phyloP scores from a whole-genome alignment of 92 coral and sea anemone species.

The Blastomussa wellsi region DNA sequence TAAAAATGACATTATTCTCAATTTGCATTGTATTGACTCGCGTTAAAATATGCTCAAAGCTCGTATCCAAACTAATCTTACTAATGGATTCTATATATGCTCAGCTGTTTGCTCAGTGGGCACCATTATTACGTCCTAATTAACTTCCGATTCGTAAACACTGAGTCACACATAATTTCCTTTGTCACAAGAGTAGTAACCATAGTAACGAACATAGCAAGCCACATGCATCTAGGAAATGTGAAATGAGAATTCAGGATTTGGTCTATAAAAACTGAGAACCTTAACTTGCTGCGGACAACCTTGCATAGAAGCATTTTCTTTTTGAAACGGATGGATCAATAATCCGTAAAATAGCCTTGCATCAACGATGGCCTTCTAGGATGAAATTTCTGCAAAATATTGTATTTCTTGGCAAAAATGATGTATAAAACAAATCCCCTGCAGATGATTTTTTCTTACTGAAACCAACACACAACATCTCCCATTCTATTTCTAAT shows the following conservation, averaged over 20 bases:
- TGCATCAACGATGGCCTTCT: neutral
- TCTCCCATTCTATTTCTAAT: no score
- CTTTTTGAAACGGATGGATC: neutral
- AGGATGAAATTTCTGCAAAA: neutral
- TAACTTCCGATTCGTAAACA: neutral
- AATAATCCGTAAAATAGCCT: neutral
- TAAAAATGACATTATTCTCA: no score
- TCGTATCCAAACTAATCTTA: neutral
- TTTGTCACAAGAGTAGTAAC: neutral
- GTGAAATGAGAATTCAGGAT: neutral
- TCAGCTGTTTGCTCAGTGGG: neutral
- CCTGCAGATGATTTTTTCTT: no score
- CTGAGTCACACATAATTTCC: neutral
- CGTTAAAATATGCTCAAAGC: neutral
- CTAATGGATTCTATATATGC: neutral
- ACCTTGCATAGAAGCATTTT: neutral
- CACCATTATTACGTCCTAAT: neutral
- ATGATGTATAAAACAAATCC: no score
- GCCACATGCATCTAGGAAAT: neutral
- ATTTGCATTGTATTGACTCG: slow-evolving; percentile 1
- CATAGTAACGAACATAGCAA: neutral
- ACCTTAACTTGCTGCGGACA: no score
- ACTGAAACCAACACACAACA: no score
- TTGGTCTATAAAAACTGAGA: neutral
- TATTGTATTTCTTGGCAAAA: no score